Evolutionary conservation across 1,140 invertebrate species (phyloP), one percentile per base, ranked within the genome.

Genomic region (Trichogramma pretiosum): DNA sequence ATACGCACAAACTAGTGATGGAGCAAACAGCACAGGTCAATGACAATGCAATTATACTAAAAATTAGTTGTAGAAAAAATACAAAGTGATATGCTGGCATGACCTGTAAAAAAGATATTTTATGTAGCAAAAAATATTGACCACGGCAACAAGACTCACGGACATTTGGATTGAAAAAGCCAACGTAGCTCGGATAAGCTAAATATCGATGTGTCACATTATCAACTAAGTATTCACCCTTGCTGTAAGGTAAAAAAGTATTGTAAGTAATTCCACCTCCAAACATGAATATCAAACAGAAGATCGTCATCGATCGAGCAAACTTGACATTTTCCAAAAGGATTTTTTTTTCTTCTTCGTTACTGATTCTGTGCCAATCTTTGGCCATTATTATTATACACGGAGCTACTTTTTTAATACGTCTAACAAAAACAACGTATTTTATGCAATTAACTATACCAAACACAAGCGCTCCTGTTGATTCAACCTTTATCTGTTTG

Each of bases 31-130:
- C 57, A n/a, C 53, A 53, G 0, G 62, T 58, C 9, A 58, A 49
- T 2, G 48, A 55, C 26, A 58, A 58, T 42, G 53, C 53, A 0
- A 62, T 24, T n/a, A 64, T 43, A 2, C 49, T 58, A 4, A 48
- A 55, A 10, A 59, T 21, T 7, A 48, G 56, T 0, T 66, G 63
- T 2, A 55, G 21, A 1, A 26, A 22, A 16, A 59, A 64, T 0
- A 65, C 39, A 4, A 58, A 52, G 24, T 64, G 56, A 23, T 62
- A 65, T 5, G 35, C 32, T 3, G 60, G 60, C 40, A 46, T 58
- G 3, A 49, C 19, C 48, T 49, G 16, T 28, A 38, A 37, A 2
- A 8, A 38, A 19, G 5, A 17, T 8, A 38, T n/a, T n/a, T n/a
- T 13, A 7, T 30, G 26, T 30, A 30, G 13, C 7, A 30, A 30